phyloP scores from a whole-genome alignment of 2,797 vertebrate genomes.

The Cheirogaleus major region DNA sequence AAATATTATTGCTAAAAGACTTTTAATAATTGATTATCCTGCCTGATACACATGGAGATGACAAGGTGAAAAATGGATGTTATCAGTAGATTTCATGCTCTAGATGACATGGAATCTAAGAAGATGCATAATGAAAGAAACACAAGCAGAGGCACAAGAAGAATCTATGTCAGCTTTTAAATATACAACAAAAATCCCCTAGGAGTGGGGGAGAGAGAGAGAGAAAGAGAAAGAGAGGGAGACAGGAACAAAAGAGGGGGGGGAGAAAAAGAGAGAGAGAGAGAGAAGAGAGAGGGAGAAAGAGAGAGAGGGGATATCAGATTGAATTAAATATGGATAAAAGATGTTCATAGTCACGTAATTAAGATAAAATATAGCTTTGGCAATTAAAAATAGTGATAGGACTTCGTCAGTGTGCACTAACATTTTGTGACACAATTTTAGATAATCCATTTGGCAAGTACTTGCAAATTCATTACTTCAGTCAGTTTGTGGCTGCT shows the following conservation, averaged over 20 bases:
- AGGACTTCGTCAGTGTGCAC: background rate
- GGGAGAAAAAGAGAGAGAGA: background rate
- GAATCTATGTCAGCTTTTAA: background rate
- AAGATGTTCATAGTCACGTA: background rate
- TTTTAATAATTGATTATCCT: slow-evolving; percentile 71
- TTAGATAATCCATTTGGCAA: background rate
- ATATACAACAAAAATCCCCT: background rate
- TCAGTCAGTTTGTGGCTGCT: background rate
- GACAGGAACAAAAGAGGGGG: background rate
- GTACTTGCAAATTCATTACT: background rate
- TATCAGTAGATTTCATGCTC: slow-evolving; percentile 31
- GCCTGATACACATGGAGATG: slow-evolving; percentile 47
- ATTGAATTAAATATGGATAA: background rate
- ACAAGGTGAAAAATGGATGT: slow-evolving; percentile 52
- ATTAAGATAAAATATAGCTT: background rate
- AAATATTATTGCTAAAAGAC: too few relatives aligned
- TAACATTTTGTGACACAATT: background rate
- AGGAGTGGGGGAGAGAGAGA: background rate
- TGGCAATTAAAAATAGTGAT: background rate
- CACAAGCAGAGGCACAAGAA: background rate
- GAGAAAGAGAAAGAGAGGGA: background rate
- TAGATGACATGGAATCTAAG: background rate
- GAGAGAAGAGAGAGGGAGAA: too few relatives aligned
- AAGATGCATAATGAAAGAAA: slow-evolving; percentile 23
- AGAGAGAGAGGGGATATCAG: background rate